Percentiles rank a stretch among this genome's conserved stretches.
Conservation (phyloP, 2,888 invertebrate species). For the Drosophila bunnanda region DNA sequence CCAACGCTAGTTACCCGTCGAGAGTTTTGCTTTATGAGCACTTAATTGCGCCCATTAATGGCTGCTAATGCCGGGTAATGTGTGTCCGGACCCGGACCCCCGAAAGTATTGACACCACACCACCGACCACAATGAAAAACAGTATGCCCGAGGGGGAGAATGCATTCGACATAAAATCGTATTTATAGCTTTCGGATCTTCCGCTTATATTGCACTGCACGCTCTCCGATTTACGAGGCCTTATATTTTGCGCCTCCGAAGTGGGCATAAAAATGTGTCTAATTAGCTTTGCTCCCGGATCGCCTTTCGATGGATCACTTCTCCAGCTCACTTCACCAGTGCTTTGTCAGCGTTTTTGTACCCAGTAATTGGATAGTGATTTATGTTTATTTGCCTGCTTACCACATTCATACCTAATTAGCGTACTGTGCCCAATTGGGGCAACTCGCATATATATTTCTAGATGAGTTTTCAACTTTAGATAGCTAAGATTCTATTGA, state of each 20-base stretch:
- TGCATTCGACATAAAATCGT: constrained; percentile 31
- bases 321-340: neutral
- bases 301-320: constrained; percentile 8
- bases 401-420: constrained; percentile 6
- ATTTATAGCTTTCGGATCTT: constrained; percentile 46
- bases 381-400: constrained; percentile 5
- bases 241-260: constrained; percentile 50
- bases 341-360: constrained; percentile 3
- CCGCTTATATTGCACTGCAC: constrained; percentile 33
- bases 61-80: constrained; percentile 59
- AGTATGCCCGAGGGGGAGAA: constrained; percentile 18
- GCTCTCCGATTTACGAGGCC: constrained; percentile 36
- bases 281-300: constrained; percentile 18
- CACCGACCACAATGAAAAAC: neutral
- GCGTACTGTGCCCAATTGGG: neutral
- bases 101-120: constrained; percentile 47
- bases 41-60: constrained; percentile 71
- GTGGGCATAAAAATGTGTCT: constrained; percentile 20
- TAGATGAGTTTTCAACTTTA: neutral
- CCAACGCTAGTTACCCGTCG: constrained; percentile 7
- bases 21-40: constrained; percentile 57
- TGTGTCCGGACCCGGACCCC: constrained; percentile 27
- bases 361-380: constrained; percentile 6
- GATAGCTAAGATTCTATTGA: neutral
- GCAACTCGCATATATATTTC: constrained; percentile 1